These are phyloP conservation scores for Platerodrilus igneus DNA, from an alignment of 2,888 invertebrate species.

Conservation along the genomic window DNA sequence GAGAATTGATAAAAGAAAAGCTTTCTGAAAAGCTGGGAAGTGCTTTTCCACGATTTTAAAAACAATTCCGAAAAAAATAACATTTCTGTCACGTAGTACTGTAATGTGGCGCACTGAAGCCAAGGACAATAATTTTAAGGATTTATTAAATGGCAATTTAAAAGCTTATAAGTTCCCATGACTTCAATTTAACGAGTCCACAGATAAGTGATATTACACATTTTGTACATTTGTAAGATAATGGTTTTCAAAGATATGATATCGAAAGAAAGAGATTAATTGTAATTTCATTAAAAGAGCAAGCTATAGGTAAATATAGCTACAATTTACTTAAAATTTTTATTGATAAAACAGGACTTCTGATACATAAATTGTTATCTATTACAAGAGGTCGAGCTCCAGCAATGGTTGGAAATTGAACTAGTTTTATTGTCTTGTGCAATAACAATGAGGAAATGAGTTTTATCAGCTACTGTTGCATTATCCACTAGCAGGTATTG, in stretches of 20 bases:
- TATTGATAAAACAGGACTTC: neutral
- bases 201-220: no score
- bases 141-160: slow-evolving; percentile 2
- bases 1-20: neutral
- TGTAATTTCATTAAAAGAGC: slow-evolving; percentile 1
- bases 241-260: no score
- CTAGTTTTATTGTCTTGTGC: neutral
- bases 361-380: no score
- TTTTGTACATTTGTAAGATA: neutral
- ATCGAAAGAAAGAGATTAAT: neutral
- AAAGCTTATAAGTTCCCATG: neutral
- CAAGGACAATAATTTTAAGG: slow-evolving; percentile 1
- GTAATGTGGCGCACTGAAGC: slow-evolving; percentile 1
- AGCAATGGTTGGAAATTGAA: slow-evolving; percentile 1
- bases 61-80: neutral
- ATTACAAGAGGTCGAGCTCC: no score
- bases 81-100: neutral
- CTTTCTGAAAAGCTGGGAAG: neutral
- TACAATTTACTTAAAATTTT: neutral
- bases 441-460: slow-evolving; percentile 1
- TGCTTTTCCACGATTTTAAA: slow-evolving; percentile 1
- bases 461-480: neutral
- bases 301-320: neutral
- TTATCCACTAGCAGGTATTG: no score
- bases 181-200: slow-evolving; percentile 1